Percentiles rank a stretch among this genome's conserved stretches.
Conservation (phyloP, 2,888 invertebrate genomes). For the Anarsia innoxiella region DNA sequence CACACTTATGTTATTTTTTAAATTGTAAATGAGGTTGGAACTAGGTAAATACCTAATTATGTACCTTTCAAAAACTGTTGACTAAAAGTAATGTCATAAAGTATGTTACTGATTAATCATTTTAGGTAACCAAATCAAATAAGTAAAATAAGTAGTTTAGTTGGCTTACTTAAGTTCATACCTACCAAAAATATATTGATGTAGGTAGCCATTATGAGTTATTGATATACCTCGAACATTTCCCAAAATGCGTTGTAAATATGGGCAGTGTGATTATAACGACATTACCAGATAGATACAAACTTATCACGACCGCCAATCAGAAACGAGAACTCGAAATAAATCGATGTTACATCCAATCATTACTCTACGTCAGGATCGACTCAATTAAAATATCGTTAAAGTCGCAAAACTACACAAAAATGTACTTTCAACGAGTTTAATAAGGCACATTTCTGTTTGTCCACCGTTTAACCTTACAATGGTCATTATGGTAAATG, state of each 20-base stretch:
- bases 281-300: constrained; percentile 67
- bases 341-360: constrained; percentile 75
- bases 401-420: constrained; percentile 47
- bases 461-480: constrained; percentile 43
- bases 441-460: constrained; percentile 38
- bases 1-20: too few relatives aligned
- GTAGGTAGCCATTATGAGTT: too few relatives aligned
- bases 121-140: too few relatives aligned
- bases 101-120: too few relatives aligned
- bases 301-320: constrained; percentile 73
- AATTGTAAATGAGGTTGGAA: too few relatives aligned
- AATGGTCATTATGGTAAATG: constrained; percentile 71
- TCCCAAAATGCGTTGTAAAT: constrained; percentile 40
- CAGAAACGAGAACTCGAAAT: constrained; percentile 72
- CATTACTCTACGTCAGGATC: constrained; percentile 74
- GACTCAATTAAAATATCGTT: constrained; percentile 76
- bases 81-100: too few relatives aligned
- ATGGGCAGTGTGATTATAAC: constrained; percentile 57
- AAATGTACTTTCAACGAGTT: constrained; percentile 39
- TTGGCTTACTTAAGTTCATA: too few relatives aligned
- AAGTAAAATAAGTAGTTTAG: too few relatives aligned
- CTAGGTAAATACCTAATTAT: too few relatives aligned
- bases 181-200: too few relatives aligned
- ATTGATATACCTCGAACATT: constrained; percentile 17
- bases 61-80: too few relatives aligned